These are phyloP conservation scores for Anadara kagoshimensis DNA, from an alignment of 1,140 invertebrate genomes.

Conservation along the genomic window DNA sequence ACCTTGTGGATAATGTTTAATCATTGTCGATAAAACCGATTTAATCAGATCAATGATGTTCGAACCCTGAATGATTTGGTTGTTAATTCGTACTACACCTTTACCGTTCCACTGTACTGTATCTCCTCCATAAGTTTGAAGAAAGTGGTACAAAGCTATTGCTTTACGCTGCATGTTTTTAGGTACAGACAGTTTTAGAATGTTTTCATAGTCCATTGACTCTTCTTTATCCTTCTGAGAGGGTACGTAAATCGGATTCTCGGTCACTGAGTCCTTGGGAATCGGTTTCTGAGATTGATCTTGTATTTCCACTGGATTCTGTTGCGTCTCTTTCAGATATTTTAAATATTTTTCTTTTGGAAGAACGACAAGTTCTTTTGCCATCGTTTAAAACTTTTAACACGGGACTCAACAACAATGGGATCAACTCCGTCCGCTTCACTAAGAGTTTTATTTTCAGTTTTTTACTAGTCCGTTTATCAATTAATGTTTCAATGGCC, in stretches of 20 bases:
- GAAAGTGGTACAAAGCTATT: neutral
- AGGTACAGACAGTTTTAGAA: neutral
- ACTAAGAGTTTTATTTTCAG: slow-evolving; percentile 1
- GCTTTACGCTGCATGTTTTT: neutral
- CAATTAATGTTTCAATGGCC: slow-evolving; percentile 2
- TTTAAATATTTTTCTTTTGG: slow-evolving; percentile 29
- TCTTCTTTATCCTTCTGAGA: neutral
- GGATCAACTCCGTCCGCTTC: neutral
- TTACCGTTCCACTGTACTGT: neutral
- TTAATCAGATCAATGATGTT: slow-evolving; percentile 2
- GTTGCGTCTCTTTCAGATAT: neutral
- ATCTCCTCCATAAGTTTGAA: neutral
- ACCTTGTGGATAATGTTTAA: too few species aligned
- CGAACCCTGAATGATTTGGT: neutral
- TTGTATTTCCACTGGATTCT: neutral
- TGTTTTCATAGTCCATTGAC: neutral
- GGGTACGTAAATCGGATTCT: neutral
- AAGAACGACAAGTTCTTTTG: slow-evolving; percentile 26
- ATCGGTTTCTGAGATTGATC: neutral
- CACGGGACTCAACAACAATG: slow-evolving; percentile 12
- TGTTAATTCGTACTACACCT: neutral
- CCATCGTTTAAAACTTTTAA: slow-evolving; percentile 21
- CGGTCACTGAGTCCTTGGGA: neutral
- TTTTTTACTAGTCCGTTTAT: neutral
- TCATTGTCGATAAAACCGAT: too few species aligned